Evolutionary conservation across 2,888 invertebrate species (phyloP).

Genomic region (Rambutsinella grinnellia): DNA sequence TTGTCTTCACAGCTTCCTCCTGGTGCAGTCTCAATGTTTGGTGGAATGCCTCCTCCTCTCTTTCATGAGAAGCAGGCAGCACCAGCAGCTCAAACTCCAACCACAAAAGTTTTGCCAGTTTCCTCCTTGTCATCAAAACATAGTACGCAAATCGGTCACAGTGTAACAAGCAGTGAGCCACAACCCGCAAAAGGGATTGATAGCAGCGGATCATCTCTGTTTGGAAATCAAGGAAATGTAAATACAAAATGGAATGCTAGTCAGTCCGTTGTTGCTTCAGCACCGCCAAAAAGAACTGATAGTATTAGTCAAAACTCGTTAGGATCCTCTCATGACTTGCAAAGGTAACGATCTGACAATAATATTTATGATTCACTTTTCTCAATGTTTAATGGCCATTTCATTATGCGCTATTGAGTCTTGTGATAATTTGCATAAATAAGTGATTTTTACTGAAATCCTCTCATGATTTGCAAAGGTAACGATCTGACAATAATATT

Average conservation of each 20-base stretch:
- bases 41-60: conserved; percentile 64
- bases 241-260: conserved; percentile 34
- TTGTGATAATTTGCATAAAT: too few relatives aligned
- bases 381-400: too few relatives aligned
- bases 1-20: conserved; percentile 73
- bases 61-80: conserved; percentile 20
- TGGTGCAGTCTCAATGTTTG: conserved; percentile 76
- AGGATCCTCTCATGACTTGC: conserved; percentile 3
- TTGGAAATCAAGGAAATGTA: conserved; percentile 13
- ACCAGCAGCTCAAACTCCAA: conserved; percentile 13
- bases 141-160: conserved; percentile 20
- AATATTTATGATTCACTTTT: too few relatives aligned
- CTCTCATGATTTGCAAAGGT: conserved; percentile 15
- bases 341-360: conserved; percentile 21
- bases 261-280: conserved; percentile 36
- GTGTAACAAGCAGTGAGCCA: conserved; percentile 10
- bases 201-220: neutral
- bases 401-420: too few relatives aligned
- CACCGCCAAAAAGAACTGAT: conserved; percentile 11
- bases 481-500: too few relatives aligned
- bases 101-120: conserved; percentile 5
- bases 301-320: conserved; percentile 46
- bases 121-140: neutral
- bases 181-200: neutral
- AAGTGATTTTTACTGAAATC: too few relatives aligned